Evolutionary conservation across 2,113 vertebrate species (phyloP).

Genomic region (Martes martes): DNA sequence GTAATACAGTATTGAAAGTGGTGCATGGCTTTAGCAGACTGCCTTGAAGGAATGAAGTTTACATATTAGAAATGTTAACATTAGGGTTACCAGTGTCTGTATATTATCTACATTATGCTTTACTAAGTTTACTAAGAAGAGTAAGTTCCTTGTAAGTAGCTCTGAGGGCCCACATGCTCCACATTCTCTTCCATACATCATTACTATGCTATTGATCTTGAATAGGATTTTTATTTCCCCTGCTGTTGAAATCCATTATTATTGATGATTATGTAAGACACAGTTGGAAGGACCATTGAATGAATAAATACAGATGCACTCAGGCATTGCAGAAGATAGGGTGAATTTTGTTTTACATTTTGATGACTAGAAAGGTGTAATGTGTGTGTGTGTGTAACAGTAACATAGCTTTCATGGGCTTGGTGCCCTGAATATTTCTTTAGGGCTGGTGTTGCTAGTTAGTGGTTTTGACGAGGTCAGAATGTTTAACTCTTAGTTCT

Average conservation of each 20-base stretch:
- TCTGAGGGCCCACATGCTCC: conserved; percentile 47
- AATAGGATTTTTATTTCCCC: conserved; percentile 74
- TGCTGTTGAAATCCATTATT: conserved; percentile 74
- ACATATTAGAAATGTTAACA: conserved; percentile 36
- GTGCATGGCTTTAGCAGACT: conserved; percentile 25
- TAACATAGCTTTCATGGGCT: not conserved
- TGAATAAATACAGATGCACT: conserved; percentile 33
- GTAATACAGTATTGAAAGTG: conserved; percentile 30
- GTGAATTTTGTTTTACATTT: not conserved
- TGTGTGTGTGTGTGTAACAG: not conserved
- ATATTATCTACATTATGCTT: conserved; percentile 55
- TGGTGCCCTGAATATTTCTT: not conserved
- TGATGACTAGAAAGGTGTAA: not conserved
- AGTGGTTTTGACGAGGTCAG: not conserved
- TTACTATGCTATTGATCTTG: conserved; percentile 73
- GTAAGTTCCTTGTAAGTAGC: conserved; percentile 17
- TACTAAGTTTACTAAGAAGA: conserved; percentile 45
- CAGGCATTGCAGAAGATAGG: not conserved
- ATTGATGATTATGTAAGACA: conserved; percentile 67
- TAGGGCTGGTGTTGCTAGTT: not conserved
- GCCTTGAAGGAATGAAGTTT: conserved; percentile 14
- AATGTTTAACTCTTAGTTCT: not conserved
- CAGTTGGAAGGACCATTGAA: conserved; percentile 21
- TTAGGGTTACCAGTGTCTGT: conserved; percentile 16
- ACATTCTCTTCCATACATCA: conserved; percentile 57